Conservation (phyloP, 2,888 invertebrate species). For the Sialis fuliginosa region DNA sequence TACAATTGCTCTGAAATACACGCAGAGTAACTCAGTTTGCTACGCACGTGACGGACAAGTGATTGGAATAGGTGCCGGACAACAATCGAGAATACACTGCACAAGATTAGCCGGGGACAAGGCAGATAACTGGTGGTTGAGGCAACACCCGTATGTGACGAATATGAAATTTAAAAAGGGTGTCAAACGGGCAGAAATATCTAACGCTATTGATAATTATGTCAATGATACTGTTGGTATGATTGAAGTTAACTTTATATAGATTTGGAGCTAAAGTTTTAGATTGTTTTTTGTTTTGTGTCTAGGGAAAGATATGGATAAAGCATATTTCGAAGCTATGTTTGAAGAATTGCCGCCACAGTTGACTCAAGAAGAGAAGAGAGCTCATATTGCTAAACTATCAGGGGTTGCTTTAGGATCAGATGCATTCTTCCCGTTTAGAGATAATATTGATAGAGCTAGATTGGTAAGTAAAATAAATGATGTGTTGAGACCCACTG, state of each 20-base stretch:
- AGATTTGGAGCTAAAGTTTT: no score
- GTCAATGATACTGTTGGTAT: slow-evolving; percentile 78
- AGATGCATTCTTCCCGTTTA: slow-evolving; percentile 97
- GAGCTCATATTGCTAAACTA: slow-evolving; percentile 49
- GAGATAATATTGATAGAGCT: slow-evolving; percentile 92
- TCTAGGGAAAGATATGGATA: slow-evolving; percentile 62
- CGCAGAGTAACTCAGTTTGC: slow-evolving; percentile 97
- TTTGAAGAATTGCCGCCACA: slow-evolving; percentile 56
- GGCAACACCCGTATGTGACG: slow-evolving; percentile 76
- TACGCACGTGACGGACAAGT: slow-evolving; percentile 85
- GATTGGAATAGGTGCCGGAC: slow-evolving; percentile 96
- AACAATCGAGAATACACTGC: slow-evolving; percentile 96
- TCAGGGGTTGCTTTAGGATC: slow-evolving; percentile 75
- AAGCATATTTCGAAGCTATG: slow-evolving; percentile 52
- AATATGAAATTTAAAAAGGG: slow-evolving; percentile 70
- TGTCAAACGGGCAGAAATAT: slow-evolving; percentile 77
- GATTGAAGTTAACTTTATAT: slow-evolving; percentile 11
- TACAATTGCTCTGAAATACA: slow-evolving; percentile 90
- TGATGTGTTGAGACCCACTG: background rate
- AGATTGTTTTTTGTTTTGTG: no score
- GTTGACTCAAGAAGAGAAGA: slow-evolving; percentile 46
- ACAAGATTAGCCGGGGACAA: slow-evolving; percentile 94
- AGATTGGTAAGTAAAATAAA: slow-evolving; percentile 41
- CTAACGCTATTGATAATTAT: slow-evolving; percentile 91
- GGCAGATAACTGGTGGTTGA: slow-evolving; percentile 95